Evolutionary conservation across 2,888 invertebrate species (phyloP).

Genomic region (Drosophila pegasa): DNA sequence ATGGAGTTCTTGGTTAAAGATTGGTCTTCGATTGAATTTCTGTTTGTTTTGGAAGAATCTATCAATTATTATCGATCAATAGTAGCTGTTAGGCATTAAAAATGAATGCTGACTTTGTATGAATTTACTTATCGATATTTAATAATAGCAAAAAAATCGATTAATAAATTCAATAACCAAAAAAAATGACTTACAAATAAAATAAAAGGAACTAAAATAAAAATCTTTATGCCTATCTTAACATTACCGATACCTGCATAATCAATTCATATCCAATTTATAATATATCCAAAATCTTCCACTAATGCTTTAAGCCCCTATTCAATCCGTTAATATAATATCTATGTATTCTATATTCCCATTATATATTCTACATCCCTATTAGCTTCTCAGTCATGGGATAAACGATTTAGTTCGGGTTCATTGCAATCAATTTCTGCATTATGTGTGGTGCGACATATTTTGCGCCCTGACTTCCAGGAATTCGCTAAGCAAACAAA

Average conservation of each 20-base stretch:
- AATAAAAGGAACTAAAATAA: no score
- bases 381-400: neutral
- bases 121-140: no score
- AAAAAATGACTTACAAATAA: neutral
- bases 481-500: constrained; percentile 50
- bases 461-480: constrained; percentile 58
- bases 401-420: constrained; percentile 1
- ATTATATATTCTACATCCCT: neutral
- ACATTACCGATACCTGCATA: no score
- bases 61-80: neutral
- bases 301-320: neutral
- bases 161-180: no score
- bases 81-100: no score
- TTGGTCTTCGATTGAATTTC: no score
- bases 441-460: constrained; percentile 48
- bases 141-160: no score
- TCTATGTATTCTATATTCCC: neutral
- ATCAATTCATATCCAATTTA: neutral
- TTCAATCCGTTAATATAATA: neutral
- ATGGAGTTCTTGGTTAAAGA: no score
- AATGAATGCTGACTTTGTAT: no score
- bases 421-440: constrained; percentile 34
- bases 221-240: no score
- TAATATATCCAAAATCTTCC: neutral
- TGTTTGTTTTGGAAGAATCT: no score